Conservation (phyloP, 2,888 invertebrate genomes). For the Spodoptera picta region DNA sequence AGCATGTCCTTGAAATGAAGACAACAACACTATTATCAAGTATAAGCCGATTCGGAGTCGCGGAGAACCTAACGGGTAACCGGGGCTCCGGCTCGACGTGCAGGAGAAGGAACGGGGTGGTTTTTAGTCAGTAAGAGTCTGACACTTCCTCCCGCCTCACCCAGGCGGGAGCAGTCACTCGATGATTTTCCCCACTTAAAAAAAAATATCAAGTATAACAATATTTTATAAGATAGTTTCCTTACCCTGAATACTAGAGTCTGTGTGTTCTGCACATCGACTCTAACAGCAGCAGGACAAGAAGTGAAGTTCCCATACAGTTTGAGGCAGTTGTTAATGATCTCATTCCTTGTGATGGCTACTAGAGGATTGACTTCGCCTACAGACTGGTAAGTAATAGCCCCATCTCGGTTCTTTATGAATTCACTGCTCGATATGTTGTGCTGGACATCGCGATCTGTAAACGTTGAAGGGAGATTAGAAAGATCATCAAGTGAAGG, state of each 20-base stretch:
- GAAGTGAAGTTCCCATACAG: slow-evolving; percentile 98
- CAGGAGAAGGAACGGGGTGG: too few species aligned
- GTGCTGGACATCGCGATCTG: slow-evolving; percentile 97
- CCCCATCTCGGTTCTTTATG: slow-evolving; percentile 95
- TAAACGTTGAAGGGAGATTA: slow-evolving; percentile 48
- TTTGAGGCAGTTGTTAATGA: slow-evolving; percentile 95
- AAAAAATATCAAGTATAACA: too few species aligned
- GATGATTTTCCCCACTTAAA: too few species aligned
- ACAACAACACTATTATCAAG: too few species aligned
- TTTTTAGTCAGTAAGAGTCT: too few species aligned
- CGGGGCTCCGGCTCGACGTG: too few species aligned
- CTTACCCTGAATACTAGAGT: slow-evolving; percentile 94
- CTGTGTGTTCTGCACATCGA: slow-evolving; percentile 98
- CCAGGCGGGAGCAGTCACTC: too few species aligned
- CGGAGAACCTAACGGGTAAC: too few species aligned
- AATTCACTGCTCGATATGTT: slow-evolving; percentile 95
- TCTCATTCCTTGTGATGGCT: slow-evolving; percentile 95
- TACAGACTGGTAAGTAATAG: slow-evolving; percentile 95
- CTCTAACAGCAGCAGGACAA: slow-evolving; percentile 93
- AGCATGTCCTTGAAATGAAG: too few species aligned
- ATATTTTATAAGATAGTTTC: slow-evolving; percentile 26
- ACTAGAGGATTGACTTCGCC: slow-evolving; percentile 98
- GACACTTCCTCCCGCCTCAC: too few species aligned
- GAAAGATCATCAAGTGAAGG: too few species aligned
- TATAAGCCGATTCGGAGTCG: too few species aligned